phyloP scores from a whole-genome alignment of 2,797 vertebrate genomes.

The Ptychobarbus kaznakovi region DNA sequence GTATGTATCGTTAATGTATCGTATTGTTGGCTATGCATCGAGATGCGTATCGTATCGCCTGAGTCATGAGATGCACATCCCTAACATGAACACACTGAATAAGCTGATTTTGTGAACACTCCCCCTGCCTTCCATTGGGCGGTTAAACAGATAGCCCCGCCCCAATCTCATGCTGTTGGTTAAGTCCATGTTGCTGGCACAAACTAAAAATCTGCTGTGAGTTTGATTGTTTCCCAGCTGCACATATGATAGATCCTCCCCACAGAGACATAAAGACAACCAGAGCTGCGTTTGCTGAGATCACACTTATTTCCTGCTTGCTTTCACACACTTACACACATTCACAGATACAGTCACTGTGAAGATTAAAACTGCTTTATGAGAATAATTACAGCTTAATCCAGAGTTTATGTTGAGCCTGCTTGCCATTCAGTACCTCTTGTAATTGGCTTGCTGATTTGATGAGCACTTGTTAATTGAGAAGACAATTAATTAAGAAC shows the following conservation, averaged over 20 bases:
- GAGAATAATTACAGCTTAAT: constrained; percentile 55
- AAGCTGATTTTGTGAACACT: not conserved
- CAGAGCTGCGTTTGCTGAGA: not conserved
- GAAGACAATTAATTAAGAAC: constrained; percentile 8
- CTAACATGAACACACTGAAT: not conserved
- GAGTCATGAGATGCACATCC: too few species aligned
- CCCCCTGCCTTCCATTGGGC: not conserved
- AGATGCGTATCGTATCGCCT: too few species aligned
- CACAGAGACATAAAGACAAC: constrained; percentile 24
- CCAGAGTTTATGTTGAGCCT: constrained; percentile 56
- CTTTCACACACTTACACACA: constrained; percentile 14
- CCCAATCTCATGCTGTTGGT: too few species aligned
- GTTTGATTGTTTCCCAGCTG: constrained; percentile 13
- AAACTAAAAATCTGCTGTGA: constrained; percentile 15
- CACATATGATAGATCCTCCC: constrained; percentile 22
- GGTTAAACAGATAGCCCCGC: not conserved
- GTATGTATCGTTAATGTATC: too few species aligned
- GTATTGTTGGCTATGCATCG: too few species aligned
- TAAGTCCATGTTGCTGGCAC: not conserved
- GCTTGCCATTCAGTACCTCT: constrained; percentile 25
- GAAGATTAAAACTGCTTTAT: constrained; percentile 46
- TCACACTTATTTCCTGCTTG: constrained; percentile 43
- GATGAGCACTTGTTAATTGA: constrained; percentile 51
- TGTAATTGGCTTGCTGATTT: constrained; percentile 51
- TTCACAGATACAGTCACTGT: constrained; percentile 12